phyloP scores from a whole-genome alignment of 2,113 vertebrate genomes.

The Melanocharis versteri region DNA sequence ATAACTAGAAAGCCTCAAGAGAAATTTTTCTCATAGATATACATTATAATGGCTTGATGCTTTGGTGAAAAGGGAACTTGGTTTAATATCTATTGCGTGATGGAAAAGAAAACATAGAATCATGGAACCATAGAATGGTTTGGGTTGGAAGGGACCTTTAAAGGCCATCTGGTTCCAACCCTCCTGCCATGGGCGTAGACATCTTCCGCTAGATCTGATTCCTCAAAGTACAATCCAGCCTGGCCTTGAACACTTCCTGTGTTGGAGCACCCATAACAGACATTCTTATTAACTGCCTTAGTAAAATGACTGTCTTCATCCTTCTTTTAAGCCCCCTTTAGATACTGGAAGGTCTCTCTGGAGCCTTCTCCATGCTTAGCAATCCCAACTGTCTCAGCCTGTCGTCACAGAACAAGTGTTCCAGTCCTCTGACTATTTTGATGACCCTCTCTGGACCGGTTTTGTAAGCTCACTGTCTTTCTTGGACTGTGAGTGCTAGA shows the following conservation, averaged over 20 bases:
- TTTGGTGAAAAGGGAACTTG: neutral
- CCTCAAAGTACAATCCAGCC: neutral
- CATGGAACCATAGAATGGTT: neutral
- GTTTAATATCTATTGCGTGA: neutral
- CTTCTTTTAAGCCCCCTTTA: neutral
- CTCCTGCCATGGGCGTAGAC: neutral
- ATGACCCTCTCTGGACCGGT: neutral
- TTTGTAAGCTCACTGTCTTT: neutral
- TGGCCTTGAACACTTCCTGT: neutral
- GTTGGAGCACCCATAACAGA: neutral
- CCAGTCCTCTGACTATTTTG: neutral
- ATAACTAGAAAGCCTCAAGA: neutral
- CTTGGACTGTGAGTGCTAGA: neutral
- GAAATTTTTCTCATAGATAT: neutral
- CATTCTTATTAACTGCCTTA: neutral
- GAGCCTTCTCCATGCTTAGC: neutral
- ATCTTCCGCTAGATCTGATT: neutral
- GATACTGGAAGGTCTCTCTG: neutral
- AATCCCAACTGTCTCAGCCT: neutral
- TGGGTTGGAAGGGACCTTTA: neutral
- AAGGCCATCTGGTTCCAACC: neutral
- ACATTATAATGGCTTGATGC: neutral
- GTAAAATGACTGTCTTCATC: neutral
- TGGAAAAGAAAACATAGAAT: neutral
- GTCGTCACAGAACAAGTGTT: neutral